Evolutionary conservation across 2,113 vertebrate species (phyloP).

Genomic region (Mustelus asterias): DNA sequence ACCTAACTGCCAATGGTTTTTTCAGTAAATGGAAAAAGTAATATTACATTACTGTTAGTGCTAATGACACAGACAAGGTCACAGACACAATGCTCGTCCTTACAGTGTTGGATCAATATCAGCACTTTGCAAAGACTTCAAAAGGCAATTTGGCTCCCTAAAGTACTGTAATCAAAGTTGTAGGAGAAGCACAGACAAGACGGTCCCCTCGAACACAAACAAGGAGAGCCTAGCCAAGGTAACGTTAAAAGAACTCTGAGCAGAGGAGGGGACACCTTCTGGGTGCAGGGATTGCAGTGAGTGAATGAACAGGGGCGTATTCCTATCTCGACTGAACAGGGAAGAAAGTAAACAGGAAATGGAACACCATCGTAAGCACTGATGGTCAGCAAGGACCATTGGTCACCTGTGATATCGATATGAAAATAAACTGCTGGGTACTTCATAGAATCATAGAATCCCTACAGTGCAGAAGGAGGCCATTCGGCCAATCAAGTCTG

Average conservation of each 20-base stretch:
- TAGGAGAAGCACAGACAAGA: not conserved
- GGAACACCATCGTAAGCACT: not conserved
- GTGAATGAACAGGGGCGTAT: not conserved
- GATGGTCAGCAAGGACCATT: not conserved
- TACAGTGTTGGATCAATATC: slow-evolving; percentile 22
- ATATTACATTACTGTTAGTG: slow-evolving; percentile 36
- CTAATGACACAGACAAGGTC: slow-evolving; percentile 38
- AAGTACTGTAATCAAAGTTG: slow-evolving; percentile 1
- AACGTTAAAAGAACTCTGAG: not conserved
- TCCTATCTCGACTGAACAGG: not conserved
- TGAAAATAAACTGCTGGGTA: not conserved
- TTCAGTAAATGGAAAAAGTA: slow-evolving; percentile 34
- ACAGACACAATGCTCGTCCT: slow-evolving; percentile 30
- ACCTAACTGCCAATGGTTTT: slow-evolving; percentile 21
- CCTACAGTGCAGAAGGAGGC: too few species aligned
- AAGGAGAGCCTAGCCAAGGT: not conserved
- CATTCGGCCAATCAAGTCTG: too few species aligned
- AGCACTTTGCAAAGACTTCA: slow-evolving; percentile 24
- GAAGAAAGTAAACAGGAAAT: not conserved
- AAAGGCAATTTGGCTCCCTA: slow-evolving; percentile 18
- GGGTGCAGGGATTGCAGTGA: not conserved
- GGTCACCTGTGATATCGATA: not conserved
- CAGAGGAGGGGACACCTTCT: not conserved
- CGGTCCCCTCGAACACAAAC: not conserved
- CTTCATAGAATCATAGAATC: too few species aligned